Percentiles rank a stretch among this genome's conserved stretches.
Conservation (phyloP, 2,888 invertebrate species). For the Smittia sp. region DNA sequence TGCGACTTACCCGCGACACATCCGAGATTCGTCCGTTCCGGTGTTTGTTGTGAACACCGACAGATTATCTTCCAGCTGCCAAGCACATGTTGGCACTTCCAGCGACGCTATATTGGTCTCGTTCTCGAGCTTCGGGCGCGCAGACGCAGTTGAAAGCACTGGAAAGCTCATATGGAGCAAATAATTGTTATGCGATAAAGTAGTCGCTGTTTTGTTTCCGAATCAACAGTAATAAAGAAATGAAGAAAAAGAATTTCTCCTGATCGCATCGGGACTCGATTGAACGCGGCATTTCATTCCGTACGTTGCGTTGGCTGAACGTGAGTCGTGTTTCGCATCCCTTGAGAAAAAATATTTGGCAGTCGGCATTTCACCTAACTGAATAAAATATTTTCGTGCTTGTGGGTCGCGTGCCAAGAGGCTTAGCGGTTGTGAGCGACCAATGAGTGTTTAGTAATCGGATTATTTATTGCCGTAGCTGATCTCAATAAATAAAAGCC, state of each 20-base stretch:
- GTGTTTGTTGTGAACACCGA: not conserved
- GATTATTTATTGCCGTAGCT: not conserved
- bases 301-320: not conserved
- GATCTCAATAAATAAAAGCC: not conserved
- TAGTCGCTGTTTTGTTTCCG: slow-evolving; percentile 33
- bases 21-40: not conserved
- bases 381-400: not conserved
- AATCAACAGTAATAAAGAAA: slow-evolving; percentile 33
- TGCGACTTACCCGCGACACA: not conserved
- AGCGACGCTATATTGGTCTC: not conserved
- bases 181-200: slow-evolving; percentile 23
- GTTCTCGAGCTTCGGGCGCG: not conserved
- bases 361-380: not conserved
- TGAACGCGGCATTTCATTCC: not conserved
- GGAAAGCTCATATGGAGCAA: slow-evolving; percentile 2
- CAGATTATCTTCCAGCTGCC: not conserved
- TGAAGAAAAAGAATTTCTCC: not conserved
- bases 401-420: not conserved
- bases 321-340: not conserved
- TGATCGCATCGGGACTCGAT: not conserved
- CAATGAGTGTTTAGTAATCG: not conserved
- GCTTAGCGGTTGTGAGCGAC: not conserved
- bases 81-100: not conserved
- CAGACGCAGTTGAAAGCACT: not conserved
- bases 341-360: not conserved